Evolutionary conservation across 2,113 vertebrate species (phyloP), one percentile per base, ranked within the genome.

Genomic region (Sterna hirundo): DNA sequence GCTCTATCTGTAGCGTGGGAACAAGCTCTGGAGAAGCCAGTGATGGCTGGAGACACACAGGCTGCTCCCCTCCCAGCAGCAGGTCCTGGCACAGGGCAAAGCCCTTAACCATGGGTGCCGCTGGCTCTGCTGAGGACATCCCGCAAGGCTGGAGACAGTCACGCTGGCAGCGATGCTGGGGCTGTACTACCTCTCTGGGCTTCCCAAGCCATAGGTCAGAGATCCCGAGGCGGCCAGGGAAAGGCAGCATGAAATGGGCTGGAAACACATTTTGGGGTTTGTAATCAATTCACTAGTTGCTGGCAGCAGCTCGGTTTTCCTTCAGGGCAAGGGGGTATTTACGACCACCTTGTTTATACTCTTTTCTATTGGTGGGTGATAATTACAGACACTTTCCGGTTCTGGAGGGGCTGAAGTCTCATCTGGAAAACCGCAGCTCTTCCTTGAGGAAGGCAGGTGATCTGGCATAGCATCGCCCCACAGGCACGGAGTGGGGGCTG

Each of bases 131-230:
- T 65, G 58, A 38, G 47, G 29, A 29, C 15, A 64, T 11, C 13
- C 6, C 47, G 23, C 21, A 38, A 46, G 27, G 19, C 22, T 55
- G 47, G 34, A 47, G 34, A 47, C 38, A 46, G 65, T 34, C 6
- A 1, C 3, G 0, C 21, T 46, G 14, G 16, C 27, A 62, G 47
- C 2, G 0, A 36, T 62, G 19, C 38, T 4, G 1, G 3, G 21
- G 30, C 42, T 70, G 30, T 22, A n/a, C 29, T n/a, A 42, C 11
- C 22, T n/a, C 47, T 54, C 23, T 9, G 9, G 20, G 49, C 49
- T 70, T 64, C 65, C 40, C 30, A 49, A 58, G 26, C 25, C 26
- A n/a, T 17, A 23, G 16, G 21, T 42, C n/a, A 36, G 58, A 64
- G 17, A 49, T 26, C n/a, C 9, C 13, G 2, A 55, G 80, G 29